Base-by-base conservation (phyloP, 2,888 invertebrate genomes). In the Tetheella fluctuosa region DNA sequence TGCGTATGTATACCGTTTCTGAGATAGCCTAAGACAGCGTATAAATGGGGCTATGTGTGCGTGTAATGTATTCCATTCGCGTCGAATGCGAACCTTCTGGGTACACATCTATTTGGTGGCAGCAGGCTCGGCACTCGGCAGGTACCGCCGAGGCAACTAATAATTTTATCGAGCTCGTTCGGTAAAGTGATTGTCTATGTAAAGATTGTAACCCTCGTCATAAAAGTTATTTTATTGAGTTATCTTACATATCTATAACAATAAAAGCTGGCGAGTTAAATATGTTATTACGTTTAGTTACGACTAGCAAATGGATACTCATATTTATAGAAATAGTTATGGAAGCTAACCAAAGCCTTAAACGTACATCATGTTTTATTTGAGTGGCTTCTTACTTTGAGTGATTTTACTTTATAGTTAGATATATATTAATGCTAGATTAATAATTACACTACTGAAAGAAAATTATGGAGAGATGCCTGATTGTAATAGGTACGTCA, bases 191-290 rank as follows among this genome's bases (percentile, higher is more conserved):
- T 48, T 48, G 48, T 48, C 48, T 48, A 48, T 48, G 20, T 48
- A 48, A 48, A 48, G 48, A 48, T 48, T 48, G 20, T 48, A 48
- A 48, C 48, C 10, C 8, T 48, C 48, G 10, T 48, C 48, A n/a
- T 48, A 48, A 48, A 48, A 48, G 48, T 48, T 48, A 48, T 48
- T 48, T 48, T 48, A 48, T 48, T n/a, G 48, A 48, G 48, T 20
- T 48, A 48, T 20, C 48, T 20, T 48, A 48, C 48, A 48, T 48
- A 48, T 48, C 48, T 48, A 20, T 48, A 48, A 48, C 48, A 48
- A 48, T 48, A 48, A 48, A 42, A 48, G 10, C 10, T 20, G 48
- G 17, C 10, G 42, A 42, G 42, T 42, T 42, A 42, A 42, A 42
- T 42, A 42, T 42, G 42, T 42, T 48, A 48, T 48, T 48, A 48